A percentile compares a stretch with the other conserved stretches of the same genome.
These are phyloP conservation scores for Pocillopora damicornis DNA, from an alignment of 64 coral and sea anemone species.

Conservation along the genomic window DNA sequence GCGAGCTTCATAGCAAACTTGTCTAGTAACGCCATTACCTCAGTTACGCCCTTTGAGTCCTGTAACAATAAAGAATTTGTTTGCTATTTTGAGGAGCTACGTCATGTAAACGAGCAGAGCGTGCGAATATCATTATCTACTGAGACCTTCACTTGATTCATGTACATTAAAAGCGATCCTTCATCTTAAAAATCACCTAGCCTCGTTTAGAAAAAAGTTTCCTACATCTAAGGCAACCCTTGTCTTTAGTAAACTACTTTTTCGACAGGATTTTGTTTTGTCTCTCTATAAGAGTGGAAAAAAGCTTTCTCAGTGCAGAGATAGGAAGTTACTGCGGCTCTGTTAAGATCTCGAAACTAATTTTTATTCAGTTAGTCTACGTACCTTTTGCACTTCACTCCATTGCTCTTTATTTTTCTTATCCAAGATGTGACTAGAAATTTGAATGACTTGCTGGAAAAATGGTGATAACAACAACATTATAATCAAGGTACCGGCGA, in stretches of 20 bases:
- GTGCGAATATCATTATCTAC: too few species aligned
- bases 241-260: too few species aligned
- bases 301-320: background rate
- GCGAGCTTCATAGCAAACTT: conserved; percentile 29
- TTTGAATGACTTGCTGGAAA: conserved; percentile 2
- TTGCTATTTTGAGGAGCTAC: too few species aligned
- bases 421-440: conserved; percentile 53
- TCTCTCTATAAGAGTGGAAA: background rate
- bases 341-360: background rate
- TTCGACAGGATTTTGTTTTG: too few species aligned
- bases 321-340: background rate
- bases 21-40: conserved; percentile 48
- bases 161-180: too few species aligned
- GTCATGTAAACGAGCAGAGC: too few species aligned
- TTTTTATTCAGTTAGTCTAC: background rate
- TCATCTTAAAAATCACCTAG: too few species aligned
- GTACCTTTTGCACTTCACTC: conserved; percentile 51
- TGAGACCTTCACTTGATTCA: too few species aligned
- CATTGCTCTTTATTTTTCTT: conserved; percentile 34
- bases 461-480: background rate
- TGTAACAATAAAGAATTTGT: background rate
- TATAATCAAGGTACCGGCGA: background rate
- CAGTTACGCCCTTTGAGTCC: conserved; percentile 49
- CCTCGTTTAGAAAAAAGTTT: too few species aligned
- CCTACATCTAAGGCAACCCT: too few species aligned